phyloP scores from a whole-genome alignment of 1,140 invertebrate genomes.

The Sogatella furcifera region DNA sequence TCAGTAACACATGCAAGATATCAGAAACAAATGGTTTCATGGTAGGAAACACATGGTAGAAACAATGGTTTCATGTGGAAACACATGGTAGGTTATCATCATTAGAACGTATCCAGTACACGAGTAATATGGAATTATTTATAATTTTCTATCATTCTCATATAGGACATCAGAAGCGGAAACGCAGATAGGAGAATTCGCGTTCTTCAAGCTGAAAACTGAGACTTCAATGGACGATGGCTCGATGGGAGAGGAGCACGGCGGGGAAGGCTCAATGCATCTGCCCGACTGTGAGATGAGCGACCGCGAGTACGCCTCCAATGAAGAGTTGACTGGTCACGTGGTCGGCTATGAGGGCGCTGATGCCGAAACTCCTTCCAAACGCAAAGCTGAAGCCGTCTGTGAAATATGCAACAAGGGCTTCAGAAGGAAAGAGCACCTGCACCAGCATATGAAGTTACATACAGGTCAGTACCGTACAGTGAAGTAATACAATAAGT shows the following conservation, averaged over 20 bases:
- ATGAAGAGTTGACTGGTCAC: conserved; percentile 11
- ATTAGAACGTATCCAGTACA: too few relatives aligned
- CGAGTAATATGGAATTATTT: too few relatives aligned
- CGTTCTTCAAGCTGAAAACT: conserved; percentile 23
- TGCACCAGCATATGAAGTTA: conserved; percentile 49
- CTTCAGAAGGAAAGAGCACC: conserved; percentile 48
- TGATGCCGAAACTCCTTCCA: not conserved
- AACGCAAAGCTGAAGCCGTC: too few relatives aligned
- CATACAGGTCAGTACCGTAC: conserved; percentile 44
- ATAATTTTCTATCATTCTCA: too few relatives aligned
- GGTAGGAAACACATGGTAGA: too few relatives aligned
- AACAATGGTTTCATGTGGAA: too few relatives aligned
- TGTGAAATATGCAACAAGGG: conserved; percentile 46
- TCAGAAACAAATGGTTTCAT: too few relatives aligned
- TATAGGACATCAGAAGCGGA: conserved; percentile 23
- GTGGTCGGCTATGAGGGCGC: not conserved
- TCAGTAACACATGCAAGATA: too few relatives aligned
- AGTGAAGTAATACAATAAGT: too few relatives aligned
- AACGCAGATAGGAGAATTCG: conserved; percentile 26
- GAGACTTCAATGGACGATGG: conserved; percentile 10
- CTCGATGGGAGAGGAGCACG: not conserved
- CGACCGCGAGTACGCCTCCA: not conserved
- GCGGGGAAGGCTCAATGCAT: not conserved
- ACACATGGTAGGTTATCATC: too few relatives aligned
- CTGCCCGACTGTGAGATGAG: not conserved